A percentile compares a stretch with the other conserved stretches of the same genome.
phyloP scores from a whole-genome alignment of 1,140 invertebrate genomes.

The Sipha flava region DNA sequence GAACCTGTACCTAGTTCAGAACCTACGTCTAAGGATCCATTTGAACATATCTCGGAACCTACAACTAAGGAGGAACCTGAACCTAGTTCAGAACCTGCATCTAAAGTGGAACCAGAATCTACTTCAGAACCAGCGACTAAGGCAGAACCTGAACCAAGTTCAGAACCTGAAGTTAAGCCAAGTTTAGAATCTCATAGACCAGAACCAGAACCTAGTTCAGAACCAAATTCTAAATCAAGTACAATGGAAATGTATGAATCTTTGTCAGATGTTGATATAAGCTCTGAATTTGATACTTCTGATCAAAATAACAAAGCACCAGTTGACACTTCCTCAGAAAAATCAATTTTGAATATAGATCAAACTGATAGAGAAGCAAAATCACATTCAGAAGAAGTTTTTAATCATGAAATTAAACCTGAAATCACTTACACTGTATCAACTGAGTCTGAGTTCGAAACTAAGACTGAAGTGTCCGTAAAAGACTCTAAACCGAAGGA shows the following conservation, averaged over 20 bases:
- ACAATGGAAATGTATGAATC: background rate
- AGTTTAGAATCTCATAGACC: conserved; percentile 39
- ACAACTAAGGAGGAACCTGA: conserved; percentile 16
- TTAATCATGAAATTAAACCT: conserved; percentile 22
- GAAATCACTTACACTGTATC: conserved; percentile 8
- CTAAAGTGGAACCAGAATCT: conserved; percentile 43
- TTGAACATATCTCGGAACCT: conserved; percentile 36
- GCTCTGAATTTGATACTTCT: background rate
- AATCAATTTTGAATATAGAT: background rate
- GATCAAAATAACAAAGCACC: background rate
- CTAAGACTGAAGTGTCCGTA: background rate
- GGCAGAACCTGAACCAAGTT: conserved; percentile 38
- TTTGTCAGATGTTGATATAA: conserved; percentile 14
- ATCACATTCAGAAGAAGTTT: background rate
- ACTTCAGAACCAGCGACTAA: conserved; percentile 39
- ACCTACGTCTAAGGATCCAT: conserved; percentile 42
- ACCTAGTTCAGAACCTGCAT: conserved; percentile 39
- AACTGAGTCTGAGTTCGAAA: conserved; percentile 16
- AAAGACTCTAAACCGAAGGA: background rate
- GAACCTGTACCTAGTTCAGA: conserved; percentile 40
- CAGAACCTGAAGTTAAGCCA: conserved; percentile 41
- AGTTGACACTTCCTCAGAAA: background rate
- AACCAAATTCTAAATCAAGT: conserved; percentile 15
- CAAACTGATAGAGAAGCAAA: conserved; percentile 17
- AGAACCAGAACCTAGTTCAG: conserved; percentile 36